Evolutionary conservation across 2,888 invertebrate genomes (phyloP).

Genomic region (Eilema caniola): DNA sequence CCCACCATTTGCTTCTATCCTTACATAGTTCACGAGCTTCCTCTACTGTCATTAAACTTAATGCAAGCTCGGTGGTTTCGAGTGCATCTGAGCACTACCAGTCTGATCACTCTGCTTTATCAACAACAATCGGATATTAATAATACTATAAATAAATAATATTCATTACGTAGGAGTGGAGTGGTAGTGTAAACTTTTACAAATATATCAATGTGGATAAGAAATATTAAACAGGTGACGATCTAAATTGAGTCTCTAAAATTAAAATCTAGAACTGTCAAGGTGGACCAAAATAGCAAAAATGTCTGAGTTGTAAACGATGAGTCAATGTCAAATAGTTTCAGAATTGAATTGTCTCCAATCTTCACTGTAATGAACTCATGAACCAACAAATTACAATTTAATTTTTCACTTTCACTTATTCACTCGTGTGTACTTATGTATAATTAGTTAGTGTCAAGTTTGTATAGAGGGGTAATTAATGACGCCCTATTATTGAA

Average conservation of each 20-base stretch:
- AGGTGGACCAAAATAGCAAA: constrained; percentile 62
- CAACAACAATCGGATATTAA: too few relatives aligned
- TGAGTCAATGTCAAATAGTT: constrained; percentile 67
- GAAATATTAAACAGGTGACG: constrained; percentile 30
- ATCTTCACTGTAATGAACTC: constrained; percentile 39
- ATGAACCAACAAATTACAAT: constrained; percentile 31
- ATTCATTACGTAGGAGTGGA: too few relatives aligned
- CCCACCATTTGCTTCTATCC: too few relatives aligned
- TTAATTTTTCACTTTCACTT: neutral
- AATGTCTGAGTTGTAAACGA: constrained; percentile 58
- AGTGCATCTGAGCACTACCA: too few relatives aligned
- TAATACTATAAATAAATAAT: neutral
- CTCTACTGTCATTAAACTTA: too few relatives aligned
- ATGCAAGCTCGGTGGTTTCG: too few relatives aligned
- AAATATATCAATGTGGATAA: neutral
- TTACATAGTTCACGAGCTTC: too few relatives aligned
- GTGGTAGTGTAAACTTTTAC: too few relatives aligned
- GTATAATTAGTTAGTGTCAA: constrained; percentile 27
- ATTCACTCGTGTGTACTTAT: neutral
- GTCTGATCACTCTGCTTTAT: too few relatives aligned
- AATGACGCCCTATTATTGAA: constrained; percentile 58
- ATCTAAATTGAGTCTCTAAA: constrained; percentile 47
- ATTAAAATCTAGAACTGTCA: constrained; percentile 55
- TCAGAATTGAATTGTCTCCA: constrained; percentile 55
- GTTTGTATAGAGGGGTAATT: constrained; percentile 30